phyloP scores from a whole-genome alignment of 1,140 invertebrate genomes.

The Maniola jurtina region DNA sequence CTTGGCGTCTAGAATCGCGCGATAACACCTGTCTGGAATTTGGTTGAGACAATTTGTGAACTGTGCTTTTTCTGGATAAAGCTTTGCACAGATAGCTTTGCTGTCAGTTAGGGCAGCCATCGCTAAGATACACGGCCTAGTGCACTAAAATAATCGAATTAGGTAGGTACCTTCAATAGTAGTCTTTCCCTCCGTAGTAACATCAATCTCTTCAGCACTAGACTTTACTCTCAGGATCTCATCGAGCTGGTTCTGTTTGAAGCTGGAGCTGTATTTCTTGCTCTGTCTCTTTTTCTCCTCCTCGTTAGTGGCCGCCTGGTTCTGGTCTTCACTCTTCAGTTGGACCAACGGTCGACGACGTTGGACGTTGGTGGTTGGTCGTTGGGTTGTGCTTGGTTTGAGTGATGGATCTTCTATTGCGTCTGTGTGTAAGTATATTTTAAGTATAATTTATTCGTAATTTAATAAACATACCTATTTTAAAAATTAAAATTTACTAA shows the following conservation, averaged over 20 bases:
- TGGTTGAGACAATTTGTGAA: too few relatives aligned
- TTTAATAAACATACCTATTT: too few relatives aligned
- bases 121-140: too few relatives aligned
- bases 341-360: slow-evolving; percentile 54
- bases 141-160: not conserved
- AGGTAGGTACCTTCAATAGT: slow-evolving; percentile 46
- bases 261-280: slow-evolving; percentile 67
- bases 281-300: slow-evolving; percentile 67
- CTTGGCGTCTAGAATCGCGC: too few relatives aligned
- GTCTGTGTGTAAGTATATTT: slow-evolving; percentile 33
- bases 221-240: slow-evolving; percentile 45
- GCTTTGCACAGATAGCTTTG: too few relatives aligned
- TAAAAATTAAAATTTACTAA: too few relatives aligned
- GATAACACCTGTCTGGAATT: too few relatives aligned
- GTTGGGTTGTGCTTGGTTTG: slow-evolving; percentile 26
- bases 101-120: too few relatives aligned
- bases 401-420: slow-evolving; percentile 57
- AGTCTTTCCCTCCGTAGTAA: slow-evolving; percentile 47
- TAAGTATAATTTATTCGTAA: not conserved
- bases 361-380: slow-evolving; percentile 43
- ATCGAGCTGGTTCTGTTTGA: slow-evolving; percentile 67
- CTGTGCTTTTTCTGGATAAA: not conserved
- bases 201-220: slow-evolving; percentile 40
- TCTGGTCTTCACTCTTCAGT: slow-evolving; percentile 56
- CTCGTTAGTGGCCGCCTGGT: slow-evolving; percentile 65